Evolutionary conservation across 2,113 vertebrate genomes (phyloP).

Genomic region (Gavia stellata): DNA sequence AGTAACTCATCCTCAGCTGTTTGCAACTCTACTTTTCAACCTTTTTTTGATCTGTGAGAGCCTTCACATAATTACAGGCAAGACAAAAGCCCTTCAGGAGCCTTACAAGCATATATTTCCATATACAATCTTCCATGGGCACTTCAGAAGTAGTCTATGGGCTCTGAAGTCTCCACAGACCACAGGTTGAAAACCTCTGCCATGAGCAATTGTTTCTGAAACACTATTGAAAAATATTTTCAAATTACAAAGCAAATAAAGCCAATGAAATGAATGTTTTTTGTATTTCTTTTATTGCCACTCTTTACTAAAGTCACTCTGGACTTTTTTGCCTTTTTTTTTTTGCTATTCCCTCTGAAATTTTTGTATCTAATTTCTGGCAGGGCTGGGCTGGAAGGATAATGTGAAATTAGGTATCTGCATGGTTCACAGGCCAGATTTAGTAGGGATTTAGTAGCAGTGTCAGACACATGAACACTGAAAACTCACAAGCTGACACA

Average conservation of each 20-base stretch:
- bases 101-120: neutral
- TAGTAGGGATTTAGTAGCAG: neutral
- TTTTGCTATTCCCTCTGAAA: neutral
- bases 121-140: neutral
- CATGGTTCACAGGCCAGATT: neutral
- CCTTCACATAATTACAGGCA: neutral
- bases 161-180: neutral
- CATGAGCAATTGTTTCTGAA: neutral
- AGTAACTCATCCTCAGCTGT: neutral
- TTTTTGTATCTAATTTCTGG: neutral
- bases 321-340: accelerated
- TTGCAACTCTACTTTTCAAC: neutral
- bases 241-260: neutral
- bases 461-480: neutral
- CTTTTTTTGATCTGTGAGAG: neutral
- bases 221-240: neutral
- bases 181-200: neutral
- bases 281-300: neutral
- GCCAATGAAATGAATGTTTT: accelerated
- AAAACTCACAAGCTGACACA: neutral
- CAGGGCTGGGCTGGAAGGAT: neutral
- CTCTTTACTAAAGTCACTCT: neutral
- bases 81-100: neutral
- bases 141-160: neutral
- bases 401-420: neutral